Base-by-base conservation (phyloP, 2,797 vertebrate genomes). In the Poecilia picta region DNA sequence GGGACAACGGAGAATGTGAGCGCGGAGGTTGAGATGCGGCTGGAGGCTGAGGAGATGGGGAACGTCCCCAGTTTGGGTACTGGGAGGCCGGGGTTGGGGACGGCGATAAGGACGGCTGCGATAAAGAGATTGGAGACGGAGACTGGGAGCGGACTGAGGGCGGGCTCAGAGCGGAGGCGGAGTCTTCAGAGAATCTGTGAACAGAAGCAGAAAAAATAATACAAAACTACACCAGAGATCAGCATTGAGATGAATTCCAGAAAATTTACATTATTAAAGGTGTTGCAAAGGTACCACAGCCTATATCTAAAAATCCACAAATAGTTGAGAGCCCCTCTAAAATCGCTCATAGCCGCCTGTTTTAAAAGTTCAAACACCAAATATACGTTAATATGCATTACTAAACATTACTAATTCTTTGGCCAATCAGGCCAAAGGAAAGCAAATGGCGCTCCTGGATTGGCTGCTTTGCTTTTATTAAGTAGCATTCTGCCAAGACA, bases 21-120 rank as follows among this genome's bases (percentile, higher is more conserved):
- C 95, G 94, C 2, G 94, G 91, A 12, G 95, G 92, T 76, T 87
- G 89, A 53, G 92, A 71, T 62, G 85, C n/a, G n/a, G 93, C 72
- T 12, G 92, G 84, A 68, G 96, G 95, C 74, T 94, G 95, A 41
- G 96, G 96, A 33, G 95, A 96, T 10, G 94, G 86, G 1, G 95
- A 92, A n/a, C 95, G 90, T 4, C 96, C 81, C 96, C 96, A 95
- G 95, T 85, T 94, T 15, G 93, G 91, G 78, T 96, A 96, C 85
- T 97, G 96, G 86, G 96, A 93, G 86, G 95, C 87, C 7, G 95
- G 93, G 47, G 95, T 95, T 2, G 95, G 96, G 39, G 95, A 96
- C 0, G 95, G 95, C 75, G 91, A 95, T 51, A 95, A 79, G 1
- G 94, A 93, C 23, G 96, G 95, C 85, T 95, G 96, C 1, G 96